These are phyloP conservation scores for zebrafish (Danio rerio) DNA, from an alignment of 2,113 vertebrate species.

Conservation along the genomic window DNA sequence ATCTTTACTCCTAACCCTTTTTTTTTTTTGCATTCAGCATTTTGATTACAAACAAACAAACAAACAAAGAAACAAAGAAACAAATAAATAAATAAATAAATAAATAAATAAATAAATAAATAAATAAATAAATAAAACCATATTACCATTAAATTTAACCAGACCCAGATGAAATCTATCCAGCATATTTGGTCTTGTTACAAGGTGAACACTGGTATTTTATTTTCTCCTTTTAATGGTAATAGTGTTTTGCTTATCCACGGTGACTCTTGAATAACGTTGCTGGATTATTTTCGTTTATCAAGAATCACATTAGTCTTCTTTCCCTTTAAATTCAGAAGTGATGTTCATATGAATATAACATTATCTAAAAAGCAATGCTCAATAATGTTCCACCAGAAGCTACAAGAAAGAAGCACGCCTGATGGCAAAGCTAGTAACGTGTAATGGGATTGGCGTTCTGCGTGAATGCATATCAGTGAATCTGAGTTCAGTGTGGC, in stretches of 20 bases:
- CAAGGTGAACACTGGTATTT: too few relatives aligned
- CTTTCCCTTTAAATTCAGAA: neutral
- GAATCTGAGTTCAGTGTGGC: neutral
- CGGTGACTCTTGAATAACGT: neutral
- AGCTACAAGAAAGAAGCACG: neutral
- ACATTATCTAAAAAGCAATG: neutral
- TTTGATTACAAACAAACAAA: too few relatives aligned
- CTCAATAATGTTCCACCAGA: neutral
- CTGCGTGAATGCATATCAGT: constrained; percentile 14
- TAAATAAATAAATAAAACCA: too few relatives aligned
- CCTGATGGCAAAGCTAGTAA: constrained; percentile 1
- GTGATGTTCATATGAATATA: constrained; percentile 12
- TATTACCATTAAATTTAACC: too few relatives aligned
- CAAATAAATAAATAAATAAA: too few relatives aligned
- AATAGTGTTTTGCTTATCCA: neutral
- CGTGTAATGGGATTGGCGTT: neutral
- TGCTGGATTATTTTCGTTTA: neutral
- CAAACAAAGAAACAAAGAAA: too few relatives aligned
- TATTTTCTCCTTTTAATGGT: too few relatives aligned
- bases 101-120: too few relatives aligned
- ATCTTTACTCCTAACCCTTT: too few relatives aligned
- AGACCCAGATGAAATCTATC: too few relatives aligned
- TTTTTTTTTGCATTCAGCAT: too few relatives aligned
- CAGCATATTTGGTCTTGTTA: too few relatives aligned
- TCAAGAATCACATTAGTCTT: neutral